These are phyloP conservation scores for Urechis unicinctus DNA, from an alignment of 2,888 invertebrate species.

Conservation along the genomic window DNA sequence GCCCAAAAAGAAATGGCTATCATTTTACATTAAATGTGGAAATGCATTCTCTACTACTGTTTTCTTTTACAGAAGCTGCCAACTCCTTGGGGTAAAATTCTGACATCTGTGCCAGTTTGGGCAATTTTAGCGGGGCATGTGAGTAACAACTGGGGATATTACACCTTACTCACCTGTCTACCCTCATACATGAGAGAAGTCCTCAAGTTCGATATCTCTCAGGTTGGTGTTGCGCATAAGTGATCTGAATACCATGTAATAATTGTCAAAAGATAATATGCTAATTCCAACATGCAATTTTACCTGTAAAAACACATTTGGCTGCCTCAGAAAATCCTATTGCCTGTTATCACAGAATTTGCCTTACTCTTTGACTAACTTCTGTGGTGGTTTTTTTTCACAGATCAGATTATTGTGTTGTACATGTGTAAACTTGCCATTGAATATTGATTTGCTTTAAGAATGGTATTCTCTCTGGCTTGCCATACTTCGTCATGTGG, in stretches of 20 bases:
- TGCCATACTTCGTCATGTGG: slow-evolving; percentile 84
- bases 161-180: slow-evolving; percentile 51
- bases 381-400: no score
- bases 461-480: slow-evolving; percentile 75
- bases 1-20: no score
- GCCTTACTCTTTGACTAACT: no score
- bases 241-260: no score
- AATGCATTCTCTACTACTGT: no score
- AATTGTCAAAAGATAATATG: no score
- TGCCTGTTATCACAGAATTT: no score
- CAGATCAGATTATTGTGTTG: background rate
- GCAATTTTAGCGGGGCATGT: slow-evolving; percentile 49
- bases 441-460: slow-evolving; percentile 52
- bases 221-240: slow-evolving; percentile 5
- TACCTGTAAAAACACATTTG: no score
- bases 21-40: no score
- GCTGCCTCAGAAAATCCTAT: background rate
- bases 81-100: slow-evolving; percentile 39
- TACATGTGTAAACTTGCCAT: background rate
- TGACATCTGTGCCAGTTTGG: slow-evolving; percentile 43
- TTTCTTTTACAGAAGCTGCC: slow-evolving; percentile 3
- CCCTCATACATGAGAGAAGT: slow-evolving; percentile 51
- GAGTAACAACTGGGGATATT: slow-evolving; percentile 53
- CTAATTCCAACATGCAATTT: no score
- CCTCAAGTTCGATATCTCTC: slow-evolving; percentile 41